These are phyloP conservation scores for Arge pagana DNA, from an alignment of 2,888 invertebrate species.

Conservation along the genomic window DNA sequence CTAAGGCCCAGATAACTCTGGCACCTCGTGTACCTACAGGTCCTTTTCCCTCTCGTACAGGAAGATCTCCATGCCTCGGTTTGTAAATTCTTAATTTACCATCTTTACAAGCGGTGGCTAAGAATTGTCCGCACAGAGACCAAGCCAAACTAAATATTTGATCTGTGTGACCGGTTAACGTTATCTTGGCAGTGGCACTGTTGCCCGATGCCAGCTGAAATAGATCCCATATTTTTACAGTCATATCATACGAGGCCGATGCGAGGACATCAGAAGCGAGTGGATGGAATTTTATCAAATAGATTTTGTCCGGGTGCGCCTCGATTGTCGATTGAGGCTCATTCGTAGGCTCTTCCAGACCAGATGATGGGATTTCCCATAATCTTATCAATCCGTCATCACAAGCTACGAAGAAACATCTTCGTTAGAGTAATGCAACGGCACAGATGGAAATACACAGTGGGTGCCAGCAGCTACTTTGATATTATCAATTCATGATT, in stretches of 20 bases:
- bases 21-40: slow-evolving; percentile 91
- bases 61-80: slow-evolving; percentile 70
- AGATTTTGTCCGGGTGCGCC: slow-evolving; percentile 90
- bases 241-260: slow-evolving; percentile 89
- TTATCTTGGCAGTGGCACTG: slow-evolving; percentile 67
- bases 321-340: slow-evolving; percentile 70
- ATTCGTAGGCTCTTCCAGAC: slow-evolving; percentile 78
- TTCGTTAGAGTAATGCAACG: not conserved
- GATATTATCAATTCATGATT: slow-evolving; percentile 26
- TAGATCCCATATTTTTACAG: slow-evolving; percentile 87
- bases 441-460: no score
- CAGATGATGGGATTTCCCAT: slow-evolving; percentile 76
- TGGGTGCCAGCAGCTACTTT: not conserved
- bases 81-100: slow-evolving; percentile 80
- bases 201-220: slow-evolving; percentile 51
- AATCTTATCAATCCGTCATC: slow-evolving; percentile 84
- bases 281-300: slow-evolving; percentile 89
- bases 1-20: slow-evolving; percentile 86
- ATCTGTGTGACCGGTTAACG: slow-evolving; percentile 77
- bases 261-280: slow-evolving; percentile 83
- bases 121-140: slow-evolving; percentile 86
- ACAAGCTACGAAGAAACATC: slow-evolving; percentile 64
- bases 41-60: slow-evolving; percentile 78
- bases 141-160: slow-evolving; percentile 92
- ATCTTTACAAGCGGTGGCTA: slow-evolving; percentile 90